These are phyloP conservation scores for Carabus problematicus DNA, from an alignment of 2,888 invertebrate genomes.

Conservation along the genomic window DNA sequence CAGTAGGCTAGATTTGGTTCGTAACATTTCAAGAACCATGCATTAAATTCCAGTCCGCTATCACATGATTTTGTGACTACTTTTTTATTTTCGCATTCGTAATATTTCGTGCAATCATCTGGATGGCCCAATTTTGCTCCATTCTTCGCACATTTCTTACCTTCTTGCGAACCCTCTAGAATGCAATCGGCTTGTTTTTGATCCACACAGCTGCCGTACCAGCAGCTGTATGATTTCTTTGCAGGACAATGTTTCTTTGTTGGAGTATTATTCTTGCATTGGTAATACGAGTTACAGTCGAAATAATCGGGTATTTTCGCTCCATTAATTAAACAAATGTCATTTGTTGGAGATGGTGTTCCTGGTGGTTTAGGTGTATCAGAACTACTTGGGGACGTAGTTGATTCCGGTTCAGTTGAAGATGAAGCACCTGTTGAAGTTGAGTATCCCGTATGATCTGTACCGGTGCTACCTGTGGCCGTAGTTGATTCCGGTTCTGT, in stretches of 20 bases:
- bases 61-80: background rate
- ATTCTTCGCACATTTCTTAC: background rate
- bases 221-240: constrained; percentile 16
- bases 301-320: constrained; percentile 12
- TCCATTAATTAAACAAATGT: constrained; percentile 16
- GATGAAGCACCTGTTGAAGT: background rate
- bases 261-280: constrained; percentile 2
- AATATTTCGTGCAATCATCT: constrained; percentile 23
- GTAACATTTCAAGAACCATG: constrained; percentile 12
- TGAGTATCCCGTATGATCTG: background rate
- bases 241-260: constrained; percentile 5
- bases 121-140: constrained; percentile 15
- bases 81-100: constrained; percentile 8
- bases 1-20: constrained; percentile 7
- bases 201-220: constrained; percentile 12
- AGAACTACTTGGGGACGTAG: too few species aligned
- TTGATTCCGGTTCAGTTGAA: too few species aligned
- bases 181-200: background rate
- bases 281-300: constrained; percentile 13
- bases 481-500: too few species aligned
- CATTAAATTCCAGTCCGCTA: constrained; percentile 14
- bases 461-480: too few species aligned
- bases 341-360: background rate
- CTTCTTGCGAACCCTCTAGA: background rate
- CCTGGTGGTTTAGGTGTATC: background rate